Evolutionary conservation across 2,888 invertebrate species (phyloP), one percentile per base, ranked within the genome.

Genomic region (Pyrocoelia pectoralis): DNA sequence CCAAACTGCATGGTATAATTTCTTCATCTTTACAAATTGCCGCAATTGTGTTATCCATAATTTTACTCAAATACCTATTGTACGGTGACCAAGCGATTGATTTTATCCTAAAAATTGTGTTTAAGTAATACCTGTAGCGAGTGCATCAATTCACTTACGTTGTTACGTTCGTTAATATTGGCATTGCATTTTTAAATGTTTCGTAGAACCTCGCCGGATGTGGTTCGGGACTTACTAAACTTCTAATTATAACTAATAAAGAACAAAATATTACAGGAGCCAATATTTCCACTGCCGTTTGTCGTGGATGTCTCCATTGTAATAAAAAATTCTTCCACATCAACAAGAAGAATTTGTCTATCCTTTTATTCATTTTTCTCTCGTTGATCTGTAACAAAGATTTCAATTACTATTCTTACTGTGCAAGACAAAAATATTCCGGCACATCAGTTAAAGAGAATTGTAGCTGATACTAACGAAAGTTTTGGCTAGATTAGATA

Each of bases 241-340:
- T 85, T 33, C 94, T 85, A 56, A 94, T 84, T 9, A 91, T 70
- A 4, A 94, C 88, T 64, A 94, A 81, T 51, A 94, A 79, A 0
- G 88, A 76, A 66, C 88, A 86, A 65, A 92, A 90, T 1, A 88
- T 65, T 0, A 88, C 85, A 0, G 91, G 91, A 29, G 89, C 76
- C 0, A 88, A 58, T 14, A 94, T 79, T 77, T 93, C 92, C 33
- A 88, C 76, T 0, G 84, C 48, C 0, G 92, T 88, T 76, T 90
- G 89, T 41, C 85, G 68, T 52, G 86, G 87, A 77, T 90, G 89
- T 66, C 92, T 83, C 83, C 86, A 88, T 82, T 92, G 92, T 51
- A 93, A 84, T 5, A 89, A 80, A 81, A 88, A 91, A 79, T 94
- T 94, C 82, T 94, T 94, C 93, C 93, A 94, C 79, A 92, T 84